Base-by-base conservation (phyloP, 1,140 invertebrate species). In the Drosophila asahinai region DNA sequence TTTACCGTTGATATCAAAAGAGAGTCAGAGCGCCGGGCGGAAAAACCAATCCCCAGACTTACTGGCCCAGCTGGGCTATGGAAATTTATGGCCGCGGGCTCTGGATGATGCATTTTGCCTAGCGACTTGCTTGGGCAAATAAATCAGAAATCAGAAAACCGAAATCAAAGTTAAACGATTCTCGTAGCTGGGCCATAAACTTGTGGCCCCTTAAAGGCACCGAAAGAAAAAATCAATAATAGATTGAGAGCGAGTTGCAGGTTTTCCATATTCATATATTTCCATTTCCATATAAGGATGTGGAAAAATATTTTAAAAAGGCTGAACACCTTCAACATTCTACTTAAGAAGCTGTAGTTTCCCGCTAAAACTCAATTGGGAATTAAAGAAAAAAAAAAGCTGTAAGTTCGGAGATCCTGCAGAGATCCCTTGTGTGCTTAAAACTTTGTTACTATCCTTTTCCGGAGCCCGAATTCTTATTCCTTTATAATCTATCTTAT, bases 131-230 rank as follows among this genome's bases (percentile, higher is more conserved):
- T 66, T 63, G 80, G 59, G 64, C 48, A 80, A 81, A 87, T 87
- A 87, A 87, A 87, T 87, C 84, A 84, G 68, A 79, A 47, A 77
- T 70, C 66, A 63, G 57, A 63, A 79, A 72, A 65, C 45, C 58
- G 62, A 89, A 87, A 83, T 81, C 84, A 78, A 81, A 77, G 72
- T 68, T 68, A 87, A 87, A 83, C 72, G 72, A 74, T 77, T 77
- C 80, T 76, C 25, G 63, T 43, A 27, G 63, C 67, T 55, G n/a
- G 30, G 63, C 67, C 63, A 51, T 67, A 71, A 68, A 68, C 67
- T n/a, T 15, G 36, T 45, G 42, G 30, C 40, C 27, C 14, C 22
- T 25, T 19, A 19, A n/a, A 55, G 33, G 5, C 54, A 57, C 54
- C 7, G 54, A 0, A 14, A 40, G 17, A 57, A 57, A 57, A 25